phyloP scores from a whole-genome alignment of 2,113 vertebrate species.

The Oreochromis spilurus region DNA sequence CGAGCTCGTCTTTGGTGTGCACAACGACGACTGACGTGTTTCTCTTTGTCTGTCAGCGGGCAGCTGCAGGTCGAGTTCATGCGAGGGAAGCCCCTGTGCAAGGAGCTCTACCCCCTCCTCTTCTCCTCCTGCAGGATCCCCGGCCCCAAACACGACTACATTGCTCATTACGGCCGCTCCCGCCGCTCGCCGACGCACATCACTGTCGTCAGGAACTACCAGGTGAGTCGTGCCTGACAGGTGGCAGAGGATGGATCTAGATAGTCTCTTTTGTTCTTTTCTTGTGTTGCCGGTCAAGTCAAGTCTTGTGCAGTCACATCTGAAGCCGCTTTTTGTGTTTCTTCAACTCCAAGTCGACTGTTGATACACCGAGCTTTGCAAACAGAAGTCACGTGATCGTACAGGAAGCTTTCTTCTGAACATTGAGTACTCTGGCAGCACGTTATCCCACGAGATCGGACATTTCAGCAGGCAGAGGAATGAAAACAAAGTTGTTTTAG shows the following conservation, averaged over 20 bases:
- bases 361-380: not conserved
- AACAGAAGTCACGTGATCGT: not conserved
- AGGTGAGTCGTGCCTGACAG: constrained; percentile 58
- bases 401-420: not conserved
- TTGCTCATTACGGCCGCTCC: constrained; percentile 66
- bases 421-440: not conserved
- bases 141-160: constrained; percentile 76
- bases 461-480: not conserved
- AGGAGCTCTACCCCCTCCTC: constrained; percentile 77
- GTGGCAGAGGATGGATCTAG: not conserved
- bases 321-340: not conserved
- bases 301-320: not conserved
- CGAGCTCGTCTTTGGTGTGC: no score
- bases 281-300: not conserved
- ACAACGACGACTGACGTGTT: rapidly evolving
- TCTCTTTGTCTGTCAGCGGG: constrained; percentile 48
- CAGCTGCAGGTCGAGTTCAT: constrained; percentile 69
- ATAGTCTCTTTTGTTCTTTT: not conserved
- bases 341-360: not conserved
- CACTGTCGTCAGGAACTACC: constrained; percentile 82
- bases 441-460: not conserved
- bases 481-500: not conserved
- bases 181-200: constrained; percentile 72
- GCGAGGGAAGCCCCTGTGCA: constrained; percentile 74
- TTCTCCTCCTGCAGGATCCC: constrained; percentile 83